Conservation (phyloP, 2,113 vertebrate species). For the Spizaetus ornatus region DNA sequence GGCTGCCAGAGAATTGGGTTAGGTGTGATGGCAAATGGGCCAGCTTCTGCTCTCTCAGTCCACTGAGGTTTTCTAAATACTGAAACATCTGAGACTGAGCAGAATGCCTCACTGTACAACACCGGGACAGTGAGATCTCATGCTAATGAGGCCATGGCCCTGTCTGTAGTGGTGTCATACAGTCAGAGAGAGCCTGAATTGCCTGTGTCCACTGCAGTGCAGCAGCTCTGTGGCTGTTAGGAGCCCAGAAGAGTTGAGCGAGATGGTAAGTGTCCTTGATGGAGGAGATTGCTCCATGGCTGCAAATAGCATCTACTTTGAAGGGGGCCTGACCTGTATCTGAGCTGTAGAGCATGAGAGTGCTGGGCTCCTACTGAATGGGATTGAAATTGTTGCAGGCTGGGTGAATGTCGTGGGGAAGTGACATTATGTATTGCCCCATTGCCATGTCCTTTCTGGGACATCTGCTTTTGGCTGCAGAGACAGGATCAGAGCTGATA, state of each 20-base stretch:
- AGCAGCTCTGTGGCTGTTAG: background rate
- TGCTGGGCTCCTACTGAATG: background rate
- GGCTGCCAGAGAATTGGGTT: background rate
- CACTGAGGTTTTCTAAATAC: background rate
- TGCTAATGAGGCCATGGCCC: fast-evolving
- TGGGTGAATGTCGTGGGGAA: background rate
- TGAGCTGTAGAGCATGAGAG: background rate
- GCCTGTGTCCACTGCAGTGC: background rate
- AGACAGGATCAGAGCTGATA: background rate
- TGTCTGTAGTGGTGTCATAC: background rate
- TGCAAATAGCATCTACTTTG: background rate
- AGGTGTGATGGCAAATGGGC: background rate
- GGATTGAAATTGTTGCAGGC: background rate
- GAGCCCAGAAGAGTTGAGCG: background rate
- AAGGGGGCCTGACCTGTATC: background rate
- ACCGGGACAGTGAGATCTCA: background rate
- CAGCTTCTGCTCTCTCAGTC: background rate
- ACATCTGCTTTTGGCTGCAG: background rate
- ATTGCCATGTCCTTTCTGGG: background rate
- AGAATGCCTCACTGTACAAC: background rate
- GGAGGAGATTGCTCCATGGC: background rate
- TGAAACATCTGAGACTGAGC: background rate
- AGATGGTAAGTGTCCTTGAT: too few species aligned
- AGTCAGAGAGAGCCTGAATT: background rate
- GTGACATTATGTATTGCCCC: background rate